Conservation (phyloP, 2,113 vertebrate genomes). For the Zosterops borbonicus region DNA sequence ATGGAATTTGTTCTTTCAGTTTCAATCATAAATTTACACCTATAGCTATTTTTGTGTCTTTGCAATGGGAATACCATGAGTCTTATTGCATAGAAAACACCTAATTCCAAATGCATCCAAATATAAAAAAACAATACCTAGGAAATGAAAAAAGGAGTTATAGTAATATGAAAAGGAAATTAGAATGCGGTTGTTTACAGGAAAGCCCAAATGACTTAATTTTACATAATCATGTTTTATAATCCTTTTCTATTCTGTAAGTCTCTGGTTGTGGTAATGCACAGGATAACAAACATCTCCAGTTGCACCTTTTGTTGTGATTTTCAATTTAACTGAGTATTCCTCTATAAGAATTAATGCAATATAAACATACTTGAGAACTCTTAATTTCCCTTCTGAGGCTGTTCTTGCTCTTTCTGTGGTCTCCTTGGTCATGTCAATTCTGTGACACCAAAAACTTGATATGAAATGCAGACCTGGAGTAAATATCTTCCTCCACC, state of each 20-base stretch:
- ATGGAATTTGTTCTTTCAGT: not conserved
- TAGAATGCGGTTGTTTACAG: not conserved
- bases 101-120: not conserved
- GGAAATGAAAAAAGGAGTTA: not conserved
- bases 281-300: not conserved
- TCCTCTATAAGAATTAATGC: not conserved
- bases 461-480: not conserved
- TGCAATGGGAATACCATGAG: not conserved
- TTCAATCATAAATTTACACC: not conserved
- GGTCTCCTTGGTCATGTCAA: not conserved
- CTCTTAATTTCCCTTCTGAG: not conserved
- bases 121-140: not conserved
- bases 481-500: not conserved
- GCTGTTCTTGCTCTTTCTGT: not conserved
- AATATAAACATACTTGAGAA: not conserved
- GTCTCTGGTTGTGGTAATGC: not conserved
- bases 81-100: not conserved
- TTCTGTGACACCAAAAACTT: not conserved
- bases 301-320: not conserved
- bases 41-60: not conserved
- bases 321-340: constrained; percentile 13
- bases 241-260: not conserved
- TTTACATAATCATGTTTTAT: not conserved
- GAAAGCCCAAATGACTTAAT: not conserved
- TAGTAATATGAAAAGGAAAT: not conserved